These are phyloP conservation scores for Lepidochrysops patricia DNA, from an alignment of 2,888 invertebrate species.

Conservation along the genomic window DNA sequence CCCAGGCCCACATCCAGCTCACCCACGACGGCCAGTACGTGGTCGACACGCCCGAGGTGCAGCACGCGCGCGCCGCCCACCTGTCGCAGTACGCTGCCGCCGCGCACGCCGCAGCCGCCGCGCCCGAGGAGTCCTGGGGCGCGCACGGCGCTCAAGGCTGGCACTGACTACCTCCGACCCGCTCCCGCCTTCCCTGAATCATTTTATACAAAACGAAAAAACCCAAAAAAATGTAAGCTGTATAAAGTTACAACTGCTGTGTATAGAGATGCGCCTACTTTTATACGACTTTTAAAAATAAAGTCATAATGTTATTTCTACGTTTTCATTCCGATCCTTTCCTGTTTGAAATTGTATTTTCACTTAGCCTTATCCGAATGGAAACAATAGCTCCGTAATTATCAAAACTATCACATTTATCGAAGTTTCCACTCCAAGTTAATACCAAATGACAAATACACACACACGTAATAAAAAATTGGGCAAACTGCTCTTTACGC, in stretches of 20 bases:
- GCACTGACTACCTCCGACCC: slow-evolving; percentile 58
- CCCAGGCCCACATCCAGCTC: slow-evolving; percentile 65
- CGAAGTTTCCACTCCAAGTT: no score
- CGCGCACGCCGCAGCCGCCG: slow-evolving; percentile 61
- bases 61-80: slow-evolving; percentile 64
- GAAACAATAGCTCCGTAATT: no score
- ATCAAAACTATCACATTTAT: no score
- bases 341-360: no score
- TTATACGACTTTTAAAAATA: slow-evolving; percentile 6
- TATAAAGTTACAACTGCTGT: slow-evolving; percentile 64
- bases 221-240: slow-evolving; percentile 55
- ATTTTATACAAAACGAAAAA: slow-evolving; percentile 65
- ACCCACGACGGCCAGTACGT: slow-evolving; percentile 70
- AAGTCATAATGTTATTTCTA: slow-evolving; percentile 7
- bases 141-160: slow-evolving; percentile 45
- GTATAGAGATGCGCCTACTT: slow-evolving; percentile 37
- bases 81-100: slow-evolving; percentile 58
- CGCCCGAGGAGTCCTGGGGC: slow-evolving; percentile 65
- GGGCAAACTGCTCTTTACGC: no score
- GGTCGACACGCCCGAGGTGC: slow-evolving; percentile 67
- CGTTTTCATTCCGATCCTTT: not conserved
- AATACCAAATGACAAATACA: no score
- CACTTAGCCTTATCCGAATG: no score
- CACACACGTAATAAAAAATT: no score
- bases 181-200: slow-evolving; percentile 48